Base-by-base conservation (phyloP, 1,140 invertebrate genomes). In the Coptotermes formosanus region DNA sequence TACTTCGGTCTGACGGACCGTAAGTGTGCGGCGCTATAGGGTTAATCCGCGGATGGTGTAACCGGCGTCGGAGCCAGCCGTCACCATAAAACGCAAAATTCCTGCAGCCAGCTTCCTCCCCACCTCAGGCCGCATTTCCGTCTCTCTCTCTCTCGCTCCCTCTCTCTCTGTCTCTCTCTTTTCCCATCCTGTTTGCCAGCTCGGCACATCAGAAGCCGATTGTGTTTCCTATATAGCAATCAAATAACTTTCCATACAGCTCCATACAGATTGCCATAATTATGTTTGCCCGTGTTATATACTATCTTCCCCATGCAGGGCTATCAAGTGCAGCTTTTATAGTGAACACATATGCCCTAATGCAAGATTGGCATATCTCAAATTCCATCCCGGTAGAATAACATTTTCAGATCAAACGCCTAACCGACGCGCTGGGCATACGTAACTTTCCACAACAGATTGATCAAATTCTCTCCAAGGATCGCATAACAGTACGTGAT, bases 91-190 rank as follows among this genome's bases (percentile, higher is more conserved):
- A 75, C 64, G 64, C 64, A 75, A 75, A 75, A 75, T 75, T 75
- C 64, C 64, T 75, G n/a, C 64, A n/a, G 25, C n/a, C 25, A 8
- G 0, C 6, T 75, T 30, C n/a, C 64, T 30, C 25, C n/a, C 64
- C 3, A 8, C 59, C 48, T 48, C 48, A 11, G n/a, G n/a, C 75
- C 14, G 11, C 23, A n/a, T 82, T 38, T 82, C 19, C 23, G 8
- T 82, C 19, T 82, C 75, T 82, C 75, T 82, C 19, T 82, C 75
- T 82, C 75, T 82, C 19, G n/a, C 75, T 82, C 75, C n/a, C 38
- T 82, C 21, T 30, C 81, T 82, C 21, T 30, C 81, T 82, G 8
- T 19, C 2, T 82, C 38, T 19, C 81, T 82, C 81, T 43, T 6
- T 82, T 82, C 38, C 81, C 81, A 16, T 38, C 30, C 82, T 43